Percentiles rank a stretch among this genome's conserved stretches.
Evolutionary conservation across 2,888 invertebrate genomes (phyloP).

Genomic region (Galeopsomyia nigrocyanea): DNA sequence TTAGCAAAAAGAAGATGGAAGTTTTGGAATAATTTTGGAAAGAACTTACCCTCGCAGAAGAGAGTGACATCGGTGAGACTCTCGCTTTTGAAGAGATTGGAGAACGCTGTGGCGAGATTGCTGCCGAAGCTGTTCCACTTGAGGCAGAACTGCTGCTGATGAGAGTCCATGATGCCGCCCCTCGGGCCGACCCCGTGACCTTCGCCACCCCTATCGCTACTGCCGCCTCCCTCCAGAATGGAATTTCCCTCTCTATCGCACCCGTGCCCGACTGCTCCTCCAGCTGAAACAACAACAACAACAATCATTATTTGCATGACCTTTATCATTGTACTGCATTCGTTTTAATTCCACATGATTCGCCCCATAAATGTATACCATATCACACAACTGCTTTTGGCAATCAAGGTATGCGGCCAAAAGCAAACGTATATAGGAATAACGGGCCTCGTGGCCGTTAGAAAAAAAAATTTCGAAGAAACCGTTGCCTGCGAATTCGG

Average conservation of each 20-base stretch:
- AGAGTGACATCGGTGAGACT: slow-evolving; percentile 92
- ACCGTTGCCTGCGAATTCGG: not conserved
- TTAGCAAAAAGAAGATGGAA: not conserved
- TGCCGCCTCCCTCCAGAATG: slow-evolving; percentile 61
- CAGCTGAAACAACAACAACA: slow-evolving; percentile 56
- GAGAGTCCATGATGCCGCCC: slow-evolving; percentile 83
- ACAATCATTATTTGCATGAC: not conserved
- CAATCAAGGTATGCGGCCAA: no score
- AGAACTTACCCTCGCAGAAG: slow-evolving; percentile 89
- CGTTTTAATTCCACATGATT: no score
- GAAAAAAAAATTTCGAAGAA: not conserved
- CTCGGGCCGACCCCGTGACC: slow-evolving; percentile 54
- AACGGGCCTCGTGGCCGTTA: not conserved
- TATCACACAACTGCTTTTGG: no score
- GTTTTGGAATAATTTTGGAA: not conserved
- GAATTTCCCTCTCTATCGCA: slow-evolving; percentile 63
- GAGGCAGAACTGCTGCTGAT: slow-evolving; percentile 92
- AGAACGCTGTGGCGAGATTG: slow-evolving; percentile 92
- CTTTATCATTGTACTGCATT: no score
- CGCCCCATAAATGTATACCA: no score
- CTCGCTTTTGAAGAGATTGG: slow-evolving; percentile 93
- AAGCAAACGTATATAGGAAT: not conserved
- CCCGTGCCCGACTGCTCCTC: slow-evolving; percentile 65
- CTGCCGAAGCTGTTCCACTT: slow-evolving; percentile 97
- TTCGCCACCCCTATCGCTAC: slow-evolving; percentile 62